phyloP scores from a whole-genome alignment of 2,113 vertebrate species.

The Onychorhynchus coronatus region DNA sequence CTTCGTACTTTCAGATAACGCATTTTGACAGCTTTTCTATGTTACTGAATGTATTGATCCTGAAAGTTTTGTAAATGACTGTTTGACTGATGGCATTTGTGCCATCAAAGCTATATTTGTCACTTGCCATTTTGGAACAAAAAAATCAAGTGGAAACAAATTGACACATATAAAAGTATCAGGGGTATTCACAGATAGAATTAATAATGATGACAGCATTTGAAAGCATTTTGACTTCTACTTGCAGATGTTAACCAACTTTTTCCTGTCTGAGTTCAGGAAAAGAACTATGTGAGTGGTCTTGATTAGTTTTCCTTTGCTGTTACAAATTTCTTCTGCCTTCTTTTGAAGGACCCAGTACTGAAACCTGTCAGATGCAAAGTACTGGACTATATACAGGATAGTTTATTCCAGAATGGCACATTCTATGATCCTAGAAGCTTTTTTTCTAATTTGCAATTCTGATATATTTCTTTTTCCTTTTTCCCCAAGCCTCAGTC shows the following conservation, averaged over 20 bases:
- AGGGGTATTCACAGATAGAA: background rate
- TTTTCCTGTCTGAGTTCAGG: background rate
- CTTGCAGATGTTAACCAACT: background rate
- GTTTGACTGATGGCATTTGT: background rate
- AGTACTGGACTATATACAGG: background rate
- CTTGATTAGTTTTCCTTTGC: background rate
- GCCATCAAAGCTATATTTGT: background rate
- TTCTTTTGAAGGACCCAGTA: background rate
- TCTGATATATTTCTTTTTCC: background rate
- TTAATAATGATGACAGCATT: background rate
- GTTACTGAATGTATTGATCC: background rate
- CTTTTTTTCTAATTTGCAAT: slow-evolving; percentile 30
- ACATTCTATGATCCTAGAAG: background rate
- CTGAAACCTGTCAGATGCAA: background rate
- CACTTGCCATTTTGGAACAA: background rate
- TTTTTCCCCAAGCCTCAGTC: background rate
- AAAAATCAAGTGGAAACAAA: background rate
- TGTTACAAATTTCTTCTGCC: background rate
- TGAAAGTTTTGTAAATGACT: background rate
- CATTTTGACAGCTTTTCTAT: background rate
- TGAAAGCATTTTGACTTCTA: background rate
- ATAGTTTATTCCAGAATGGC: background rate
- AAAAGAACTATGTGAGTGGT: background rate
- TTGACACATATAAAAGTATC: background rate
- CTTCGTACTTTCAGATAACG: background rate